Conservation (phyloP, 2,888 invertebrate species). For the Pediacus dermestoides region DNA sequence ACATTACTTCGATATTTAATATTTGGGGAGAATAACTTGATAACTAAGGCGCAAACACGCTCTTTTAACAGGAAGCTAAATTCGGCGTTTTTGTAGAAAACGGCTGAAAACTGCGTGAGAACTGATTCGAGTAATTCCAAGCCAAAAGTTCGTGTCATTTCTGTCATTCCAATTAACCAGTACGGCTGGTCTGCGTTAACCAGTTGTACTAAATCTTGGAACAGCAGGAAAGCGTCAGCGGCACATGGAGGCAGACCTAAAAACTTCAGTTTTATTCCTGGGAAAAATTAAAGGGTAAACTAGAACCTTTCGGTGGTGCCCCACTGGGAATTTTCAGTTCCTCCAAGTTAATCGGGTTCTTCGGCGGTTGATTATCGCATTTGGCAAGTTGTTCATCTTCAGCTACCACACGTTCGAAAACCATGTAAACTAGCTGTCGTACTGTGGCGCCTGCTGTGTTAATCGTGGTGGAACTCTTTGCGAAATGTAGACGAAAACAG, state of each 20-base stretch:
- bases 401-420: constrained; percentile 79
- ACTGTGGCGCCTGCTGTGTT: constrained; percentile 98
- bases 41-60: constrained; percentile 96
- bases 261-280: constrained; percentile 13
- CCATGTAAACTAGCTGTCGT: constrained; percentile 87
- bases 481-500: constrained; percentile 94
- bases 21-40: constrained; percentile 96
- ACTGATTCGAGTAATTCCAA: constrained; percentile 92
- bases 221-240: constrained; percentile 89
- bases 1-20: constrained; percentile 78
- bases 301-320: constrained; percentile 72
- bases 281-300: constrained; percentile 9
- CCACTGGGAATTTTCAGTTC: constrained; percentile 74
- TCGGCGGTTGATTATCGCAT: constrained; percentile 35
- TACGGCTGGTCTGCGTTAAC: constrained; percentile 95
- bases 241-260: constrained; percentile 76
- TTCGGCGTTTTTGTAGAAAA: constrained; percentile 89
- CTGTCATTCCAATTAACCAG: constrained; percentile 94
- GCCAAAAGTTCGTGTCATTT: constrained; percentile 96
- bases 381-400: constrained; percentile 59
- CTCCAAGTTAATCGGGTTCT: constrained; percentile 64
- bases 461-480: constrained; percentile 90
- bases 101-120: constrained; percentile 77
- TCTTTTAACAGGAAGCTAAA: constrained; percentile 94
- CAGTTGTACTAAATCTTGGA: constrained; percentile 95